phyloP scores from a whole-genome alignment of 2,797 vertebrate species.

The Chrosomus eos region DNA sequence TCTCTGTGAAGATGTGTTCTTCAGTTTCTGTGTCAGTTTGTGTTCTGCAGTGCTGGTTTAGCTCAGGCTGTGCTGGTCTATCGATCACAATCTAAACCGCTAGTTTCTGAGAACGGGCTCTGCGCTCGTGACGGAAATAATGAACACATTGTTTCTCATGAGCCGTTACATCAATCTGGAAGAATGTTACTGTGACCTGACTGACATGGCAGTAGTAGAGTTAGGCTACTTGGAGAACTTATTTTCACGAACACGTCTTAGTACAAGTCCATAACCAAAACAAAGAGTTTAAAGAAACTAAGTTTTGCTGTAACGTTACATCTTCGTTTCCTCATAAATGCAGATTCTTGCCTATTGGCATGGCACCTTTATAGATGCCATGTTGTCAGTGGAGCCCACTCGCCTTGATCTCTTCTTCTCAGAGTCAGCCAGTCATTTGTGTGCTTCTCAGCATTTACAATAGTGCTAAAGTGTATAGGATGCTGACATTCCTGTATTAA shows the following conservation, averaged over 20 bases:
- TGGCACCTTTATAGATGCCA: neutral
- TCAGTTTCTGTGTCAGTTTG: neutral
- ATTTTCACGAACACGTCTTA: neutral
- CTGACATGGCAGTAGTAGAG: neutral
- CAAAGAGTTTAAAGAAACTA: neutral
- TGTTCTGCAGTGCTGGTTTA: neutral
- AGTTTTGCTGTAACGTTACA: too few species aligned
- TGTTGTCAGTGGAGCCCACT: neutral
- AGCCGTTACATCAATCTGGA: neutral
- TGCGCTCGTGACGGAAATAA: slow-evolving; percentile 22
- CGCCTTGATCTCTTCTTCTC: neutral
- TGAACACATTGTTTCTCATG: slow-evolving; percentile 10
- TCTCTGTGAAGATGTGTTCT: neutral
- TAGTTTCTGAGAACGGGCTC: neutral
- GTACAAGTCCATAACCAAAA: neutral
- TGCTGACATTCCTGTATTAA: neutral
- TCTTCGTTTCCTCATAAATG: neutral
- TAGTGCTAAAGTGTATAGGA: neutral
- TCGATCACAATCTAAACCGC: neutral
- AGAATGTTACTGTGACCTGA: neutral
- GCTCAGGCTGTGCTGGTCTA: neutral
- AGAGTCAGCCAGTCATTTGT: neutral
- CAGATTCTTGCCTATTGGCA: neutral
- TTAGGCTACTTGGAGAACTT: neutral
- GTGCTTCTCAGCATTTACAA: neutral